Evolutionary conservation across 2,113 vertebrate species (phyloP).

Genomic region (Diadophis punctatus): DNA sequence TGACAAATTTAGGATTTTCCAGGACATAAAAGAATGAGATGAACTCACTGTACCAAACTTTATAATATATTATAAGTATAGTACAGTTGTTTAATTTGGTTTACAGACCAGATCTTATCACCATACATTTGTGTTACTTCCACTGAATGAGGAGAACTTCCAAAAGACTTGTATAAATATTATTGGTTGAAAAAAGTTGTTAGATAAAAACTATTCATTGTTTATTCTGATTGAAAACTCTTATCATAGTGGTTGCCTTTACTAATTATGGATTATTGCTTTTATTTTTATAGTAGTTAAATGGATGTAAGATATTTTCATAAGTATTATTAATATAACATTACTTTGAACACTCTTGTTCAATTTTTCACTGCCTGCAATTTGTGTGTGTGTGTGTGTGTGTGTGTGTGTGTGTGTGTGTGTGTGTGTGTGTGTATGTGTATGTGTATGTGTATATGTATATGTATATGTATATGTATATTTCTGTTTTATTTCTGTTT

Average conservation of each 20-base stretch:
- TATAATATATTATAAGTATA: neutral
- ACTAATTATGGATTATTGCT: neutral
- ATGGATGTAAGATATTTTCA: neutral
- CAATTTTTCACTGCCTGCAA: neutral
- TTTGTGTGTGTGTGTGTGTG: too few relatives aligned
- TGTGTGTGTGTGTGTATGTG: too few relatives aligned
- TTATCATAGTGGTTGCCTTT: neutral
- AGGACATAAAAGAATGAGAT: neutral
- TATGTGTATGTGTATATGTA: too few relatives aligned
- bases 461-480: too few relatives aligned
- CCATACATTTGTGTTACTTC: neutral
- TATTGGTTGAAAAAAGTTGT: neutral
- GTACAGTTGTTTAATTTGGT: neutral
- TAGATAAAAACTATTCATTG: neutral
- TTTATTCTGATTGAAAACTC: neutral
- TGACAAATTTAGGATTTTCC: neutral
- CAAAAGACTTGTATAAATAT: neutral
- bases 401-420: too few relatives aligned
- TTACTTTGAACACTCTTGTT: neutral
- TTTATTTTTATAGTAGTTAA: neutral
- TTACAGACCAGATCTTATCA: neutral
- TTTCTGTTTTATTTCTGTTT: neutral
- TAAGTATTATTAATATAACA: neutral
- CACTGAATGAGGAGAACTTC: neutral
- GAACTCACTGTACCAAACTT: neutral